Evolutionary conservation across 2,797 vertebrate species (phyloP).

Genomic region (Silurus aristotelis): DNA sequence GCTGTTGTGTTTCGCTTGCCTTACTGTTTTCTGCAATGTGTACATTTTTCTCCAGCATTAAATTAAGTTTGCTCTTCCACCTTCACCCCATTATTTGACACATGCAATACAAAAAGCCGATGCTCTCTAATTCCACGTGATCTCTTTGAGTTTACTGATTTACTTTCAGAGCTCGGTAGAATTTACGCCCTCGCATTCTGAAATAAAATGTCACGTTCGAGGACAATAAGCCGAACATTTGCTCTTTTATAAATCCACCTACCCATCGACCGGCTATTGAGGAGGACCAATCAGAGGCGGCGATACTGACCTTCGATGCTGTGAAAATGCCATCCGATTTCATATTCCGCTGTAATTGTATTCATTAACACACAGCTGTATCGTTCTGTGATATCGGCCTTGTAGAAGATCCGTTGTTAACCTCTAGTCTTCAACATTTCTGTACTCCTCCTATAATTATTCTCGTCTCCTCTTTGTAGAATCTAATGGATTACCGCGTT

Average conservation of each 20-base stretch:
- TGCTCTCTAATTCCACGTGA: background rate
- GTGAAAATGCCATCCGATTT: conserved; percentile 34
- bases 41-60: too few relatives aligned
- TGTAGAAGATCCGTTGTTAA: background rate
- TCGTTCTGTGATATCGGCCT: background rate
- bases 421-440: conserved; percentile 8
- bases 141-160: background rate
- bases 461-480: background rate
- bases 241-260: conserved; percentile 42
- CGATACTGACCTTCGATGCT: conserved; percentile 35
- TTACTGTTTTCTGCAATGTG: too few relatives aligned
- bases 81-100: too few relatives aligned
- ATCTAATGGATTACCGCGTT: background rate
- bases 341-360: conserved; percentile 30
- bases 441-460: background rate
- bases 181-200: conserved; percentile 53
- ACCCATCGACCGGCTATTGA: conserved; percentile 52
- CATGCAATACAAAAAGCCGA: background rate
- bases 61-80: too few relatives aligned
- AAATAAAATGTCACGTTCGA: conserved; percentile 61
- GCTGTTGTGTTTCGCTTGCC: too few relatives aligned
- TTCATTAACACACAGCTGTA: conserved; percentile 21
- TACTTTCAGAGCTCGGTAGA: background rate
- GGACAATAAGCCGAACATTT: conserved; percentile 46
- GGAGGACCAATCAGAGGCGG: conserved; percentile 14